phyloP scores from a whole-genome alignment of 2,888 invertebrate genomes.

The Ashinkailepas kermadecensis region DNA sequence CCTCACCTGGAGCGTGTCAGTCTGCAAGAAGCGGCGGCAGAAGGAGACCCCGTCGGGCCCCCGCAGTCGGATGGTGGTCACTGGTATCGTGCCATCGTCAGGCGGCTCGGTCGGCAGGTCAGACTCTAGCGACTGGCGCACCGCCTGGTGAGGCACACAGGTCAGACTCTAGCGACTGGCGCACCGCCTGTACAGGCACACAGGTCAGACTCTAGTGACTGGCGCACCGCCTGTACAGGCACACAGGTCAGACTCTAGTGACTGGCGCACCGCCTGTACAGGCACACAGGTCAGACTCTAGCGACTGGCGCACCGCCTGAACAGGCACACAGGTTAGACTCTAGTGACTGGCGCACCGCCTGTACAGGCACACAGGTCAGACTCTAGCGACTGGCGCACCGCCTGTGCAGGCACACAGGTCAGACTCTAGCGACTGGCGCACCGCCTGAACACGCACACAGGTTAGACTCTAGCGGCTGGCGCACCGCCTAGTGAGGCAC shows the following conservation, averaged over 20 bases:
- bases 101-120: constrained; percentile 44
- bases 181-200: too few species aligned
- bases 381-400: constrained; percentile 41
- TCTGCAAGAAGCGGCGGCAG: constrained; percentile 64
- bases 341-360: too few species aligned
- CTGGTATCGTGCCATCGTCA: constrained; percentile 37
- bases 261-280: too few species aligned
- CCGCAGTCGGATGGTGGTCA: constrained; percentile 58
- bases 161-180: too few species aligned
- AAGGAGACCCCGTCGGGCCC: constrained; percentile 68
- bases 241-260: too few species aligned
- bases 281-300: constrained; percentile 39
- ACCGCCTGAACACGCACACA: too few species aligned
- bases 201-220: constrained; percentile 41
- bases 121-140: constrained; percentile 41
- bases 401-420: constrained; percentile 36
- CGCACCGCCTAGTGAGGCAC: too few species aligned
- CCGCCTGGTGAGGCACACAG: constrained; percentile 36
- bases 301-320: constrained; percentile 41
- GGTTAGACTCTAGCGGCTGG: too few species aligned
- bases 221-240: constrained; percentile 39
- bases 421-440: too few species aligned
- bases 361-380: constrained; percentile 35
- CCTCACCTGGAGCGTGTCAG: constrained; percentile 51
- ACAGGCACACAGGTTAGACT: too few species aligned